Conservation (phyloP, 2,113 vertebrate species). For the Bujurquina vittata region DNA sequence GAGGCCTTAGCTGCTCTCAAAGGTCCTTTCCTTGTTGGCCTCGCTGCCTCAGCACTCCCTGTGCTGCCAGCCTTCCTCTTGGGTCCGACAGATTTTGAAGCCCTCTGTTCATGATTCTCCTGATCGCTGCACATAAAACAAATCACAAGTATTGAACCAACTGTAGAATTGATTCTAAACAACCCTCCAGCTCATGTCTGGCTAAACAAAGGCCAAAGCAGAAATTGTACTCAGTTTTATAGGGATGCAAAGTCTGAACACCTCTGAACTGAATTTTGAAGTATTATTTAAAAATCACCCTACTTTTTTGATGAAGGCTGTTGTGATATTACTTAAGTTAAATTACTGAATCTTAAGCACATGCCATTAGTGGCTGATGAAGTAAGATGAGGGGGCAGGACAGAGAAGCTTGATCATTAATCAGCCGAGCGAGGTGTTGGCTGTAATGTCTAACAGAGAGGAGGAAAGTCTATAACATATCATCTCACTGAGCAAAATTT, state of each 20-base stretch:
- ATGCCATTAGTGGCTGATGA: constrained; percentile 56
- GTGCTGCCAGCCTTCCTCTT: constrained; percentile 37
- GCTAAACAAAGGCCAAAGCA: constrained; percentile 39
- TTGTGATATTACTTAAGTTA: constrained; percentile 31
- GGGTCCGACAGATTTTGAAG: constrained; percentile 50
- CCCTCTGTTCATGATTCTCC: constrained; percentile 64
- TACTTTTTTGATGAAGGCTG: constrained; percentile 39
- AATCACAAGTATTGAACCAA: constrained; percentile 42
- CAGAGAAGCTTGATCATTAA: constrained; percentile 25
- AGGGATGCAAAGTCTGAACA: constrained; percentile 30
- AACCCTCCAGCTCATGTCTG: constrained; percentile 23
- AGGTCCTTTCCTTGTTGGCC: constrained; percentile 39
- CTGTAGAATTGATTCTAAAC: constrained; percentile 39
- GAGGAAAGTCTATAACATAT: constrained; percentile 31
- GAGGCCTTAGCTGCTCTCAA: constrained; percentile 41
- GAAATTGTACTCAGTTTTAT: constrained; percentile 20
- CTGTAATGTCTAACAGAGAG: constrained; percentile 43
- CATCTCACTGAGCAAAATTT: constrained; percentile 13
- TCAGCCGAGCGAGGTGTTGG: constrained; percentile 44
- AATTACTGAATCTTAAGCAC: constrained; percentile 44
- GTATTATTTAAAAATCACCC: constrained; percentile 29
- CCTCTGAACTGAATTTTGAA: constrained; percentile 34
- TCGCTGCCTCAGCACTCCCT: constrained; percentile 10
- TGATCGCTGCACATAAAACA: constrained; percentile 68
- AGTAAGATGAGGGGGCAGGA: constrained; percentile 49